Evolutionary conservation across 1,140 invertebrate genomes (phyloP).

Genomic region (Caenorhabditis tropicalis): DNA sequence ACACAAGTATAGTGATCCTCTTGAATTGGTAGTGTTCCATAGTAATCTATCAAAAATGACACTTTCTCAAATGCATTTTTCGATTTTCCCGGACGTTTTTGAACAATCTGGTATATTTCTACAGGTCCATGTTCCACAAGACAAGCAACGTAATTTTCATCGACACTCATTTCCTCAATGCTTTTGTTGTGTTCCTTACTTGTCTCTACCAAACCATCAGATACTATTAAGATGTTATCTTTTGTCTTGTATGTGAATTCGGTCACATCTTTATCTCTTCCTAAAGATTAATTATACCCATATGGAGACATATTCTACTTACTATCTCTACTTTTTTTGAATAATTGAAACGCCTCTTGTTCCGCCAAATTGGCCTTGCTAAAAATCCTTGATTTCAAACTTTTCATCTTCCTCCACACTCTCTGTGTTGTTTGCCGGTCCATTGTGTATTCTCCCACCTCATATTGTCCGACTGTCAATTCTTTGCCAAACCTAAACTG

Average conservation of each 20-base stretch:
- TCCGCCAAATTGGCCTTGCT: neutral
- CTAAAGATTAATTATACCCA: neutral
- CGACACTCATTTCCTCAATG: neutral
- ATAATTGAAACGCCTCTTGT: neutral
- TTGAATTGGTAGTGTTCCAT: neutral
- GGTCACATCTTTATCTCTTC: neutral
- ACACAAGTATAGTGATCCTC: neutral
- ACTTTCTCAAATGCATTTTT: neutral
- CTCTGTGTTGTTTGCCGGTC: neutral
- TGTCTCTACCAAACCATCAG: neutral
- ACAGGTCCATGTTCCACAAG: neutral
- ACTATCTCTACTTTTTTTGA: neutral
- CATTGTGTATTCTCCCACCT: neutral
- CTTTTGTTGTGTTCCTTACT: neutral
- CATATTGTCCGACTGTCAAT: neutral
- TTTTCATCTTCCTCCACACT: constrained; percentile 15
- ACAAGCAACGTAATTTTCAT: neutral
- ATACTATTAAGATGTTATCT: neutral
- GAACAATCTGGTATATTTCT: neutral
- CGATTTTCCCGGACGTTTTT: neutral
- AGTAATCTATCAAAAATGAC: neutral
- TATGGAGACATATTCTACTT: neutral
- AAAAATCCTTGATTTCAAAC: constrained; percentile 19
- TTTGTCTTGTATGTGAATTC: neutral
- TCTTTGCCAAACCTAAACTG: neutral